Evolutionary conservation across 2,888 invertebrate genomes (phyloP).

Genomic region (Orthosia cruda): DNA sequence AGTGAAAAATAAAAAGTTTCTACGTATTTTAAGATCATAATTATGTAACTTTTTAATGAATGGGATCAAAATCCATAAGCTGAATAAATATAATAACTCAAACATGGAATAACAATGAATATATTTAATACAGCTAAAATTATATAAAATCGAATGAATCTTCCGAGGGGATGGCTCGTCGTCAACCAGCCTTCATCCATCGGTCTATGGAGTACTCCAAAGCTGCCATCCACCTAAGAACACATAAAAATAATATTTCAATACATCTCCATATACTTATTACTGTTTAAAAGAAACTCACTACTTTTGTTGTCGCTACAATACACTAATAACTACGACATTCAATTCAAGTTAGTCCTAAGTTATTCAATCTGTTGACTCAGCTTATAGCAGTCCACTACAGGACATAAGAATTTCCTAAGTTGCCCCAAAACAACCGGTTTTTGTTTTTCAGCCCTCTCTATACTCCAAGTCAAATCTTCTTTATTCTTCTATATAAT

Average conservation of each 20-base stretch:
- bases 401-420: too few relatives aligned
- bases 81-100: constrained; percentile 66
- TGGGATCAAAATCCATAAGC: constrained; percentile 50
- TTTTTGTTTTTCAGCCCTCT: too few relatives aligned
- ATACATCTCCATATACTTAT: background rate
- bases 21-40: background rate
- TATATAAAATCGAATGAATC: constrained; percentile 85
- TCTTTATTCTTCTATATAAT: background rate
- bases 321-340: too few relatives aligned
- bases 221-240: constrained; percentile 97
- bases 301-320: too few relatives aligned
- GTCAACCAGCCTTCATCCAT: constrained; percentile 96
- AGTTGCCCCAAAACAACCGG: too few relatives aligned
- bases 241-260: constrained; percentile 27
- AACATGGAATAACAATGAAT: constrained; percentile 69
- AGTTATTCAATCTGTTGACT: too few relatives aligned
- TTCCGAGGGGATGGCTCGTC: constrained; percentile 75
- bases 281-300: too few relatives aligned
- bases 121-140: constrained; percentile 78
- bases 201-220: constrained; percentile 98
- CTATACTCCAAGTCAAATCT: background rate
- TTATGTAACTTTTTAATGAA: constrained; percentile 7
- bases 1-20: background rate
- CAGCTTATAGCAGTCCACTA: too few relatives aligned
- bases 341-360: too few relatives aligned